phyloP scores from a whole-genome alignment of 2,797 vertebrate species.

The Nothura maculosa region DNA sequence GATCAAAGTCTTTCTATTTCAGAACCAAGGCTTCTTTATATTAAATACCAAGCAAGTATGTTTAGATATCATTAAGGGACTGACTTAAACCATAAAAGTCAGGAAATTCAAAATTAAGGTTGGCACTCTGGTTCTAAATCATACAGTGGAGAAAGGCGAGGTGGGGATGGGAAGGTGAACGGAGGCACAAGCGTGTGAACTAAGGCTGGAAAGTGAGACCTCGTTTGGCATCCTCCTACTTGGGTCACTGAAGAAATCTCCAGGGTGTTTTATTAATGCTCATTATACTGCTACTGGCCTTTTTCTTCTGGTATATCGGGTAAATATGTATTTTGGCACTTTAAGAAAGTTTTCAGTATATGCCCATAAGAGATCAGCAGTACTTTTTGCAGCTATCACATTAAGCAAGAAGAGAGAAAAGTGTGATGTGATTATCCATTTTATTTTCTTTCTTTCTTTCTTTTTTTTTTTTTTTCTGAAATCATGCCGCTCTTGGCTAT shows the following conservation, averaged over 20 bases:
- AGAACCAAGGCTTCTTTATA: constrained; percentile 73
- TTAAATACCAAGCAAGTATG: constrained; percentile 64
- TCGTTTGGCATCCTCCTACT: neutral
- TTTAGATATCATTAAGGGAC: constrained; percentile 66
- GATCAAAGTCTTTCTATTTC: constrained; percentile 71
- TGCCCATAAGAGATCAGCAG: neutral
- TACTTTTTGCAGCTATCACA: neutral
- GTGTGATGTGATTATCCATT: neutral
- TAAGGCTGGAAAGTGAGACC: neutral
- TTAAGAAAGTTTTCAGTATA: neutral
- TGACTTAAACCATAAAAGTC: constrained; percentile 61
- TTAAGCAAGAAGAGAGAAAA: neutral
- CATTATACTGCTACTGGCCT: neutral
- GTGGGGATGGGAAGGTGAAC: neutral
- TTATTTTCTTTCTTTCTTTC: neutral
- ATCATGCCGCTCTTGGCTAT: neutral
- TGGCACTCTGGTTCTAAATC: constrained; percentile 58
- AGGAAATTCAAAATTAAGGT: constrained; percentile 67
- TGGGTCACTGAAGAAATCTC: neutral
- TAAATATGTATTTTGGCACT: neutral
- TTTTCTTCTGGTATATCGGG: neutral
- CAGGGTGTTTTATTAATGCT: neutral
- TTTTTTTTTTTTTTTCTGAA: neutral
- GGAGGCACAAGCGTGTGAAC: neutral
- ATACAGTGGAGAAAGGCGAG: neutral